phyloP scores from a whole-genome alignment of 2,113 vertebrate species.

The Cariama cristata region DNA sequence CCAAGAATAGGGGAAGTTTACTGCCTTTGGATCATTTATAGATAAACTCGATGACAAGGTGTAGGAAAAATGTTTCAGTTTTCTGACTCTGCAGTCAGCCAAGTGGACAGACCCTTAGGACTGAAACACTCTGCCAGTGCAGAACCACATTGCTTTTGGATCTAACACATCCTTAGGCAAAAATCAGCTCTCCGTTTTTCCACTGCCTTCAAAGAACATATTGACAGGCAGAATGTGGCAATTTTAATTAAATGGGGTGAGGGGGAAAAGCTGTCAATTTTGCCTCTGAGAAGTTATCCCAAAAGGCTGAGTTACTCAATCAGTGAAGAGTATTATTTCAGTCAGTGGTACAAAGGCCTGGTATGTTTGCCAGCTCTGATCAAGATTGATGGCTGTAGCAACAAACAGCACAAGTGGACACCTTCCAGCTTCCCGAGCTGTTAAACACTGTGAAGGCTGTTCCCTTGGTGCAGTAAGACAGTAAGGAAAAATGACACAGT shows the following conservation, averaged over 20 bases:
- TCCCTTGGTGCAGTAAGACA: not conserved
- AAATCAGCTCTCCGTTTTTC: not conserved
- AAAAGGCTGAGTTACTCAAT: not conserved
- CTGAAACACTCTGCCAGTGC: not conserved
- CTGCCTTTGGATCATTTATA: conserved; percentile 1
- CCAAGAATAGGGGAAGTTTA: not conserved
- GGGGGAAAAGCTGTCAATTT: not conserved
- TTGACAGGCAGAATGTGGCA: not conserved
- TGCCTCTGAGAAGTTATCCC: not conserved
- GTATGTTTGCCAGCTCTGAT: not conserved
- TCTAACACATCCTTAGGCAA: not conserved
- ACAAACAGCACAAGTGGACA: not conserved
- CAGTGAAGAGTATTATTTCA: not conserved
- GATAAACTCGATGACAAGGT: not conserved
- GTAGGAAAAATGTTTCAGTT: not conserved
- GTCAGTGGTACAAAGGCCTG: not conserved
- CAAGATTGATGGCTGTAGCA: not conserved
- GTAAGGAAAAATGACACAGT: not conserved
- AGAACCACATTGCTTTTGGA: not conserved
- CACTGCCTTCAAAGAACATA: not conserved
- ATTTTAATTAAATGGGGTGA: not conserved
- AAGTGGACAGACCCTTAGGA: not conserved
- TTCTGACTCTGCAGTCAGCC: not conserved
- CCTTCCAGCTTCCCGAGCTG: not conserved
- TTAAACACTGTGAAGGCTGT: not conserved